A percentile compares a stretch with the other conserved stretches of the same genome.
phyloP scores from a whole-genome alignment of 2,113 vertebrate genomes.

The Podarcis raffonei region DNA sequence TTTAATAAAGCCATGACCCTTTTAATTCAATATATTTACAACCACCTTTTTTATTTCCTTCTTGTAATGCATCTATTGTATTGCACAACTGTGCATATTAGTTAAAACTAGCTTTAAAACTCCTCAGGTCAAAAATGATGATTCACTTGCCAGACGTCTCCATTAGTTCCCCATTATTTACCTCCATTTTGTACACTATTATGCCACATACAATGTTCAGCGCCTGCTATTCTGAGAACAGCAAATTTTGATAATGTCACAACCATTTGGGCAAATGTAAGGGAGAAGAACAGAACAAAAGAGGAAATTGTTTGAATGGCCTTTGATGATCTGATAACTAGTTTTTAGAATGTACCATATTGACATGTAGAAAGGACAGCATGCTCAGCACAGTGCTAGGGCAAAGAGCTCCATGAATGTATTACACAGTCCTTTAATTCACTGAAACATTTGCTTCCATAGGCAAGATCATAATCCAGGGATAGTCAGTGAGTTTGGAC shows the following conservation, averaged over 20 bases:
- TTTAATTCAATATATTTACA: not conserved
- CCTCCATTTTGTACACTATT: constrained; percentile 6
- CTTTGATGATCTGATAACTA: not conserved
- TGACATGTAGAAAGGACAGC: not conserved
- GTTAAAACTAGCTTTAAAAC: constrained; percentile 20
- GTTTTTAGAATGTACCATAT: constrained; percentile 19
- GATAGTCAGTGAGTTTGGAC: no score
- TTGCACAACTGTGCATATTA: not conserved
- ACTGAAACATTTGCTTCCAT: not conserved
- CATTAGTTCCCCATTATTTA: not conserved
- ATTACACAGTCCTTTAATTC: accelerated
- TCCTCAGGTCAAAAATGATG: constrained; percentile 18
- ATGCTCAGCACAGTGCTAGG: not conserved
- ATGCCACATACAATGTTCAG: not conserved
- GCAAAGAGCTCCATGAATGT: not conserved
- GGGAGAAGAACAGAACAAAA: constrained; percentile 6
- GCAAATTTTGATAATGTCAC: constrained; percentile 25
- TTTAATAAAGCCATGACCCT: not conserved
- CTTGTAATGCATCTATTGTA: not conserved
- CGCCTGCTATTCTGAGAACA: not conserved
- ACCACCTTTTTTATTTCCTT: not conserved
- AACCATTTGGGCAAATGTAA: constrained; percentile 14
- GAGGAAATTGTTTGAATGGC: not conserved
- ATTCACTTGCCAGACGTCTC: not conserved
- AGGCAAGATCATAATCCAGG: not conserved